Base-by-base conservation (phyloP, 2,888 invertebrate genomes). In the Eutolmus rufibarbis region DNA sequence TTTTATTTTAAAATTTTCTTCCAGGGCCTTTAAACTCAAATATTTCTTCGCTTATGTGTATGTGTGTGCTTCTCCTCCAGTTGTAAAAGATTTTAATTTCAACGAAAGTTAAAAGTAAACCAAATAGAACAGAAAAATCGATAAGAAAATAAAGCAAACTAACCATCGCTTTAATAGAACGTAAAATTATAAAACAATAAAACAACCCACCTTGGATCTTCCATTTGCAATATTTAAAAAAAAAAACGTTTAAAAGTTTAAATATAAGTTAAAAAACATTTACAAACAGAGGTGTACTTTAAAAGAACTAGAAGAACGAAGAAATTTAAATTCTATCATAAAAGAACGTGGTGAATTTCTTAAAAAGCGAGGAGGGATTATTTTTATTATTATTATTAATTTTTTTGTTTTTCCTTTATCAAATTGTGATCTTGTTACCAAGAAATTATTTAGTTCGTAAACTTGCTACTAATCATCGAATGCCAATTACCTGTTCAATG, bases 21-120 rank as follows among this genome's bases (percentile, higher is more conserved):
- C 5, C 82, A 82, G 82, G 82, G 82, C 82, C 82, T 82, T 82
- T 57, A 57, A 40, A 66, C 82, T 66, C 28, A 28, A 46, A 66
- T 57, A 57, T 28, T 23, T 66, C 14, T 66, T 66, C 66, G 66
- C 66, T 66, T 66, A 56, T 56, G 82, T 57, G 12, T 28, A 4
- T 28, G 28, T 66, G 66, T 66, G 82, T 57, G 57, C 31, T 79
- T 79, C 79, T 82, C 82, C 82, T 82, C 82, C 82, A 82, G 82
- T 37, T 79, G 31, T 46, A 46, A 16, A 79, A 79, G 28, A 40
- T 12, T 40, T 40, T 40, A 40, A 40, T 40, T 40, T 12, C 31
- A 28, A 16, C 43, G 40, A 78, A 78, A 78, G 16, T 78, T 40
- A 40, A 40, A 12, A 40, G 12, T 43, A 78, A 78, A 78, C 66